Base-by-base conservation (phyloP, 2,888 invertebrate genomes). In the Dorcus parallelipipedus region DNA sequence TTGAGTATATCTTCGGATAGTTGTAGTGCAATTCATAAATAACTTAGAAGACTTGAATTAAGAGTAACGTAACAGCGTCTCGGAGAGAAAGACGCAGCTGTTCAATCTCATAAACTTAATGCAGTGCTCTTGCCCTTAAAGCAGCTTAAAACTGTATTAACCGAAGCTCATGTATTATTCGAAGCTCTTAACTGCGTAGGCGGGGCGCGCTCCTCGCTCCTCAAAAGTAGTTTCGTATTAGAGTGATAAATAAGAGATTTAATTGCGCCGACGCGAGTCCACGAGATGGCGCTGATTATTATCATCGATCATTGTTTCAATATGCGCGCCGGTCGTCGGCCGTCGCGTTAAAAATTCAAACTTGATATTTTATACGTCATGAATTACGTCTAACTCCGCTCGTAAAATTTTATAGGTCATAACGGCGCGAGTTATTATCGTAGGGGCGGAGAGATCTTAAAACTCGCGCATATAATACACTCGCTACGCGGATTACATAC, bases 81-180 rank as follows among this genome's bases (percentile, higher is more conserved):
- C 20, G 45, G 45, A 45, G 17, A 7, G 45, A 64, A 62, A 62
- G 67, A 58, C 71, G 63, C 72, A 72, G 69, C 71, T 72, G 72
- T 65, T 64, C 56, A 62, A 65, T 71, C 71, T 68, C 72, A 71
- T 64, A 64, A 63, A 64, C 58, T 66, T 71, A 71, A 71, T 71
- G 71, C 69, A 58, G 48, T 58, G 55, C 59, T 20, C 20, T 52
- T 54, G 52, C 69, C 70, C 67, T 71, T 70, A 71, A 72, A 74
- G 73, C 72, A 68, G 73, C 73, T 74, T 73, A 73, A 72, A 73
- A 70, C 73, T 71, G 72, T 73, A 75, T 75, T 73, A 74, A 74
- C 71, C 73, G 61, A 59, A 67, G 70, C 71, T 76, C 74, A 76
- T 76, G 73, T 74, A 76, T 76, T 75, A 76, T 76, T 76, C 74